Evolutionary conservation across 2,888 invertebrate genomes (phyloP), one percentile per base, ranked within the genome.

Genomic region (Callyntrura guangdongensis): DNA sequence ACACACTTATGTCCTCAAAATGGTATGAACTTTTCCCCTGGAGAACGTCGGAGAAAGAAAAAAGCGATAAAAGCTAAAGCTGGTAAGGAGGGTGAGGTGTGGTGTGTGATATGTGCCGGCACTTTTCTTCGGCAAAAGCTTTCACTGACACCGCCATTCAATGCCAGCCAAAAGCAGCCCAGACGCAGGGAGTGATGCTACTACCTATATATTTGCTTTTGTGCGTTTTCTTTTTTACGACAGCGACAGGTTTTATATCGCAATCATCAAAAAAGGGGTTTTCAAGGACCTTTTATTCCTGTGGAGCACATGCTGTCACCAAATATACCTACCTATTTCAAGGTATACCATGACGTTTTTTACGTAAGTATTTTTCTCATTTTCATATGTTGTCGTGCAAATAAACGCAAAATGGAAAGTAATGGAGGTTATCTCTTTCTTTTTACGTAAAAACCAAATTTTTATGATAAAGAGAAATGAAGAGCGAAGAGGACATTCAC

Each of bases 321-420:
- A 45, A n/a, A 69, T 17, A 14, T 69, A 8, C 45, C 22, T n/a
- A 53, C 8, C 36, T 36, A 36, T 36, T n/a, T n/a, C n/a, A n/a
- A n/a, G n/a, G 6, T 36, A 36, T 36, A 4, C 2, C 36, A 36
- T 36, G 36, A 6, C 3, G 25, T 27, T 20, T 61, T 67, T 27
- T 22, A 27, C 5, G 27, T 4, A 8, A 36, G n/a, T n/a, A 36
- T 67, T 67, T 69, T 69, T 69, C n/a, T n/a, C 45, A 69, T 69
- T 69, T 69, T 45, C 36, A 36, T 36, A 36, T 36, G 36, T 36
- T 36, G 36, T 36, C 45, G 69, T 69, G 69, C 69, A 69, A 69
- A 69, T 69, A 69, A 36, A 69, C 69, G 69, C 69, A 8, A 69
- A 69, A 69, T 69, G 69, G 45, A 69, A 69, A 69, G 69, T 36